A percentile compares a stretch with the other conserved stretches of the same genome.
phyloP scores from a whole-genome alignment of 2,113 vertebrate species.

The Melanotaenia duboulayi region DNA sequence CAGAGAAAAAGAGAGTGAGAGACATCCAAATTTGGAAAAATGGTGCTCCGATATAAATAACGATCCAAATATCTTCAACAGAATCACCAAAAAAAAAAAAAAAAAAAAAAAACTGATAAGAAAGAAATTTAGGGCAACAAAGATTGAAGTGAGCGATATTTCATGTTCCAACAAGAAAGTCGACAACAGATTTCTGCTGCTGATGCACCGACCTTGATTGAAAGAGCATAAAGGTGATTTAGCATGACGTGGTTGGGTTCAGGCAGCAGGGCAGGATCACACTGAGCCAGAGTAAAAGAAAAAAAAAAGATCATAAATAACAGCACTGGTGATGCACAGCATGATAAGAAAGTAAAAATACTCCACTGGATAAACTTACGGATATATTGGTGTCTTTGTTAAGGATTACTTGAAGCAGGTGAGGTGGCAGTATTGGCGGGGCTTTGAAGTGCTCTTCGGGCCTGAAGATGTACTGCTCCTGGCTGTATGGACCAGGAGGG shows the following conservation, averaged over 20 bases:
- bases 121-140: too few relatives aligned
- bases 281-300: slow-evolving; percentile 78
- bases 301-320: slow-evolving; percentile 8
- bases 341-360: neutral
- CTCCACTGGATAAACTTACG: slow-evolving; percentile 79
- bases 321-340: neutral
- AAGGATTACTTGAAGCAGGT: slow-evolving; percentile 98
- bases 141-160: neutral
- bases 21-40: neutral
- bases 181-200: neutral
- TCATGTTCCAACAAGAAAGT: neutral
- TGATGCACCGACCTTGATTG: slow-evolving; percentile 90
- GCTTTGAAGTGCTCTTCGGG: slow-evolving; percentile 95
- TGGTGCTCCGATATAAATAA: neutral
- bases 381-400: slow-evolving; percentile 99
- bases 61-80: neutral
- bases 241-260: slow-evolving; percentile 99
- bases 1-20: slow-evolving; percentile 3
- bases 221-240: slow-evolving; percentile 96
- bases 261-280: slow-evolving; percentile 95
- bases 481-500: slow-evolving; percentile 93
- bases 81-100: neutral
- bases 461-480: slow-evolving; percentile 91
- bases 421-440: slow-evolving; percentile 95
- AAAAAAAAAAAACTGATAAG: too few relatives aligned